These are phyloP conservation scores for Pachydiplax longipennis DNA, from an alignment of 2,888 invertebrate species.

Conservation along the genomic window DNA sequence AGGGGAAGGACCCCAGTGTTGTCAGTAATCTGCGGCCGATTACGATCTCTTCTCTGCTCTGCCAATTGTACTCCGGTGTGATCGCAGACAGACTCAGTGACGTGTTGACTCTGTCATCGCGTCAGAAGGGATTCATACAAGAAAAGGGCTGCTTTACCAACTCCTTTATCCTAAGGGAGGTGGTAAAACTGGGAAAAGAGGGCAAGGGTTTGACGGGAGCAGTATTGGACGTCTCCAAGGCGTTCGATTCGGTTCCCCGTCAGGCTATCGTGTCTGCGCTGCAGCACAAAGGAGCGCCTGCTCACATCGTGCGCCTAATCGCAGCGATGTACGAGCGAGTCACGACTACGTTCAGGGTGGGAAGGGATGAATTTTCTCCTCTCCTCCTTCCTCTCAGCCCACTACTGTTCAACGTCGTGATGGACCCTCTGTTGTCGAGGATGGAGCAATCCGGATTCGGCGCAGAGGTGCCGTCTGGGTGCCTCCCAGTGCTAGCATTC, in stretches of 20 bases:
- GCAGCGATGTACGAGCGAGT: neutral
- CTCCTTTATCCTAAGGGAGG: no score
- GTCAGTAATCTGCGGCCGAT: neutral
- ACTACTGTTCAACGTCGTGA: constrained; percentile 49
- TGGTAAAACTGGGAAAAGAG: no score
- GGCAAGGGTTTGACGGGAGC: no score
- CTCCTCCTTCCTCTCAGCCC: constrained; percentile 45
- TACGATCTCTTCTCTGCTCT: neutral
- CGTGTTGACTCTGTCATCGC: constrained; percentile 52
- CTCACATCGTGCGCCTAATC: constrained; percentile 46
- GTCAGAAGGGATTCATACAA: neutral
- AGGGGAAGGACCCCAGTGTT: neutral
- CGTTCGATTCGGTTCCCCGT: constrained; percentile 47
- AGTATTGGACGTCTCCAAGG: no score
- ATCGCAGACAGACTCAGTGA: constrained; percentile 6
- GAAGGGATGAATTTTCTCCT: neutral
- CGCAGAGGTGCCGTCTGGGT: neutral
- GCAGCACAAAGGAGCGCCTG: neutral
- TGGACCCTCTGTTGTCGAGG: constrained; percentile 46
- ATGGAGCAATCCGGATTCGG: neutral
- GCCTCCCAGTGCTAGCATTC: constrained; percentile 47
- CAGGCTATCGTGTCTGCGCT: constrained; percentile 38
- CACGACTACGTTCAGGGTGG: neutral
- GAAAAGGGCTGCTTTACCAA: no score
- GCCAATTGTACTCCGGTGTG: neutral